Evolutionary conservation across 2,797 vertebrate species (phyloP), one percentile per base, ranked within the genome.

Genomic region (Furcifer pardalis): DNA sequence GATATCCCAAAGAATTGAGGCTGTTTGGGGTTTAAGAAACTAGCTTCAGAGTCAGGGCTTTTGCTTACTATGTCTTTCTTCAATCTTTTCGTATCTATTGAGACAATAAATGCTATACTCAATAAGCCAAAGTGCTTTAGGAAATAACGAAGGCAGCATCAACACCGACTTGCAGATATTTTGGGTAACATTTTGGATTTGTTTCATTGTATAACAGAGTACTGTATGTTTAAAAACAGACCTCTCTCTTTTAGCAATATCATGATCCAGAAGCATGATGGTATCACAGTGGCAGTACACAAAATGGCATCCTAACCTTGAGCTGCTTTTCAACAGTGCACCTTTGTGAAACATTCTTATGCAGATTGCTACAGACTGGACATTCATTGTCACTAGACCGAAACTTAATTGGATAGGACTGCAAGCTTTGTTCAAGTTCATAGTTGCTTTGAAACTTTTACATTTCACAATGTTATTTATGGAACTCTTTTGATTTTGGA

Each of bases 221-320:
- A 10, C n/a, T n/a, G n/a, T n/a, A n/a, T n/a, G n/a, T n/a, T n/a
- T 44, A 44, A 75, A 42, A 68, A 44, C 23, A 44, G 40, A 42
- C 40, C 35, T 84, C 15, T 68, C 56, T 75, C 71, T 93, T 95
- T 42, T 86, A 99, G 98, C 91, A 99, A 97, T 72, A 97, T 99
- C 89, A 96, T 99, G 96, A 97, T 99, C 95, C 97, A 98, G 95
- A 97, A 95, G 85, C 98, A 99, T 0, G 98, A 98, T 72, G 96
- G 95, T 92, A 72, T 72, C 68, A 81, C 69, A 72, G 68, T 71
- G 52, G 79, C 79, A 81, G 79, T 81, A 81, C 49, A 72, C 37
- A 81, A 81, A 72, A 81, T 81, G 79, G 52, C 49, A 60, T 81
- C 68, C 59, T 81, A 72, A 72, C 30, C 7, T 56, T 60, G 25